Conservation (phyloP, 2,113 vertebrate genomes). For the Callorhinus ursinus region DNA sequence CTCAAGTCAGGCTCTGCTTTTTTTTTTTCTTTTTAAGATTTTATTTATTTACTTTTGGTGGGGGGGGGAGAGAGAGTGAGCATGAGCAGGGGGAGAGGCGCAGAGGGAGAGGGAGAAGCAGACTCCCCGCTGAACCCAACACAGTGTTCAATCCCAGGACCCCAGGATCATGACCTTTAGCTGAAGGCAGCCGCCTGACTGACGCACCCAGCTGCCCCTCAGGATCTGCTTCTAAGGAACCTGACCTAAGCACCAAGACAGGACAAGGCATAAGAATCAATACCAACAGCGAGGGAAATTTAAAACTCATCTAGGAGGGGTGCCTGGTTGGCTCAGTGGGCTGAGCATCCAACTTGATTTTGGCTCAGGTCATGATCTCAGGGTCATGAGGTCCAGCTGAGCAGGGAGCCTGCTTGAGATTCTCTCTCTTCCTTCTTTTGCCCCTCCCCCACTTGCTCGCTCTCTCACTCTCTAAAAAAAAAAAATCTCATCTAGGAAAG, state of each 20-base stretch:
- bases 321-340: background rate
- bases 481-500: rapidly evolving
- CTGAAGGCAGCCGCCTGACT: background rate
- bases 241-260: background rate
- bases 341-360: background rate
- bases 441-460: too few species aligned
- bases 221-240: background rate
- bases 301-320: rapidly evolving
- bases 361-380: background rate
- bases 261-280: background rate
- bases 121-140: background rate
- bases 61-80: too few species aligned
- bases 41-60: background rate
- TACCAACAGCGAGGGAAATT: too few species aligned
- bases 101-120: background rate
- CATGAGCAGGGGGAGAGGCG: background rate
- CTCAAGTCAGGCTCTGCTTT: background rate
- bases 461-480: background rate
- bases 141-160: background rate
- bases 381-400: background rate
- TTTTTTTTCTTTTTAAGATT: background rate
- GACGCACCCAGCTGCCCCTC: background rate
- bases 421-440: background rate
- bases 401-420: background rate
- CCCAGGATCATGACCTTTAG: background rate